A percentile compares a stretch with the other conserved stretches of the same genome.
Conservation (phyloP, 2,113 vertebrate species). For the Cisticola juncidis region DNA sequence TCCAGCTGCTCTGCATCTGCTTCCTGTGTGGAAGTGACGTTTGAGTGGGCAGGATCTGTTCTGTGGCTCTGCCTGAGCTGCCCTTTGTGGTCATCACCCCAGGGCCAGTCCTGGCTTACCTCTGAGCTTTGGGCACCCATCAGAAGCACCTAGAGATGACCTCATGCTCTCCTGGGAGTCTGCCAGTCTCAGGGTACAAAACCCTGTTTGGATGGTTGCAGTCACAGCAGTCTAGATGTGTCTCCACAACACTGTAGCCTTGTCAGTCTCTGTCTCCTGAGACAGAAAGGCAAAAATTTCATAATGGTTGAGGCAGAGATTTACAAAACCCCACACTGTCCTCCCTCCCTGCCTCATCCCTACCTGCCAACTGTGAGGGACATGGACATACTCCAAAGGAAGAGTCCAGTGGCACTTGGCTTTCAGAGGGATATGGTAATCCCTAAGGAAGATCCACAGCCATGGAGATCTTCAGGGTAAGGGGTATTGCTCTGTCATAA, state of each 20-base stretch:
- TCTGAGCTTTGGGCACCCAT: neutral
- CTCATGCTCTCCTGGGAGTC: rapidly evolving
- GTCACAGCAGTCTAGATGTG: neutral
- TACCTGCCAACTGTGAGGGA: neutral
- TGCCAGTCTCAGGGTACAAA: neutral
- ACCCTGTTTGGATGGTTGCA: neutral
- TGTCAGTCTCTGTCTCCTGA: neutral
- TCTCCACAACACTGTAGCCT: neutral
- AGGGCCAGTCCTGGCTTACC: neutral
- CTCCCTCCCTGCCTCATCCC: neutral
- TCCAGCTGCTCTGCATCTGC: neutral
- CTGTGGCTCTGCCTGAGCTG: neutral
- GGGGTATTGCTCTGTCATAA: neutral
- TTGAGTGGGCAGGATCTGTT: neutral
- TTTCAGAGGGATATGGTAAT: neutral
- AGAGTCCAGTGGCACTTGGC: neutral
- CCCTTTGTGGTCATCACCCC: neutral
- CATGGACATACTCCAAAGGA: neutral
- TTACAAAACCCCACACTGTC: neutral
- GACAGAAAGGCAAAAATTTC: neutral
- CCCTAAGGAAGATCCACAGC: neutral
- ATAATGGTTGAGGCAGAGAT: neutral
- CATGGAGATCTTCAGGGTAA: neutral
- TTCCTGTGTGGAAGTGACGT: neutral
- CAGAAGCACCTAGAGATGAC: neutral